Conservation (phyloP, 2,797 vertebrate genomes). For the Crenuchus spilurus region DNA sequence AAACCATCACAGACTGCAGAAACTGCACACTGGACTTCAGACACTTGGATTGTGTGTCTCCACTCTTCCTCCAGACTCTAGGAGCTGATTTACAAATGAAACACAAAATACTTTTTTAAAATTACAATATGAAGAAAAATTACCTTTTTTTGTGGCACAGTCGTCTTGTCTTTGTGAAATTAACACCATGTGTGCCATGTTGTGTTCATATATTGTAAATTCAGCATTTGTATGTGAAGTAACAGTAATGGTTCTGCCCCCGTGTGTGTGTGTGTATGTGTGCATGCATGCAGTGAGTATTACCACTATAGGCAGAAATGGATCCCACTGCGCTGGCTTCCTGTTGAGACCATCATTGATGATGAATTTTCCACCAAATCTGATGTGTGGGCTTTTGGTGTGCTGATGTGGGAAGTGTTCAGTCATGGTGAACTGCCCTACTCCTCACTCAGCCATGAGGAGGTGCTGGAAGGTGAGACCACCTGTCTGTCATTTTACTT, state of each 20-base stretch:
- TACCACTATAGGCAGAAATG: slow-evolving; percentile 93
- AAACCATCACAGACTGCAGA: too few species aligned
- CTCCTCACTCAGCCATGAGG: slow-evolving; percentile 83
- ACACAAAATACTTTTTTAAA: too few species aligned
- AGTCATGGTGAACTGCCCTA: slow-evolving; percentile 90
- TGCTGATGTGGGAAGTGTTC: slow-evolving; percentile 97
- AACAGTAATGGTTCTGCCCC: not conserved
- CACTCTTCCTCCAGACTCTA: too few species aligned
- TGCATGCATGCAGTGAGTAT: slow-evolving; percentile 82
- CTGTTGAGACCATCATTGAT: slow-evolving; percentile 89
- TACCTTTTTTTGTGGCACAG: too few species aligned
- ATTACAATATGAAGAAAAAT: too few species aligned
- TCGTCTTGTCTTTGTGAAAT: not conserved
- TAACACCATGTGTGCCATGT: slow-evolving; percentile 12
- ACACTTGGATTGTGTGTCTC: too few species aligned
- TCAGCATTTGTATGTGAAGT: not conserved
- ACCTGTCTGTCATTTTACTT: too few species aligned
- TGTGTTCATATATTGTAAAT: not conserved
- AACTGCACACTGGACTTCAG: too few species aligned
- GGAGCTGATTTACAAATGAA: too few species aligned
- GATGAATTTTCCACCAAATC: slow-evolving; percentile 96
- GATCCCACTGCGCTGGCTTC: slow-evolving; percentile 96
- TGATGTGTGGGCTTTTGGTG: slow-evolving; percentile 93
- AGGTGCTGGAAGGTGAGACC: slow-evolving; percentile 88
- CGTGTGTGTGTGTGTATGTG: not conserved